These are phyloP conservation scores for Cerceris rybyensis DNA, from an alignment of 2,888 invertebrate species.

Conservation along the genomic window DNA sequence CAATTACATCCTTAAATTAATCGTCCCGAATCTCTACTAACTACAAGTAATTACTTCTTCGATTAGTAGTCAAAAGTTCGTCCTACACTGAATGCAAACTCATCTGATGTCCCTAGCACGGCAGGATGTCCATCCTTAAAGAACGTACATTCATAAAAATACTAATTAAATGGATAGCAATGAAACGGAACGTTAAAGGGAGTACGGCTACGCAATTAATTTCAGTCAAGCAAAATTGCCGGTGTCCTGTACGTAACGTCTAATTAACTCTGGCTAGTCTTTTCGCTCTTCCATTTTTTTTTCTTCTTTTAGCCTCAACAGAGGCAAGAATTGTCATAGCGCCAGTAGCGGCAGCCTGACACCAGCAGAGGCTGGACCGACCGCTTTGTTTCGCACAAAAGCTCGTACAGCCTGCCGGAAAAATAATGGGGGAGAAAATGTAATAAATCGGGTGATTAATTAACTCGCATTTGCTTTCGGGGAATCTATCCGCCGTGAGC, in stretches of 20 bases:
- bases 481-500: slow-evolving; percentile 27
- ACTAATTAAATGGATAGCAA: slow-evolving; percentile 43
- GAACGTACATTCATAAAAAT: slow-evolving; percentile 21
- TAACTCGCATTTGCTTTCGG: slow-evolving; percentile 53
- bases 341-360: slow-evolving; percentile 37
- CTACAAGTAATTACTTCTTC: no score
- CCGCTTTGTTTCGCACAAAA: slow-evolving; percentile 67
- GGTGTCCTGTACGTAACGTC: slow-evolving; percentile 61
- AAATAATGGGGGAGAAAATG: slow-evolving; percentile 61
- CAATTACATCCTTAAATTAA: no score
- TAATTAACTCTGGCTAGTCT: slow-evolving; percentile 61
- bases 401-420: slow-evolving; percentile 47
- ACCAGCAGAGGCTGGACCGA: slow-evolving; percentile 47
- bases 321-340: slow-evolving; percentile 47
- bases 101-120: no score
- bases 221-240: slow-evolving; percentile 61
- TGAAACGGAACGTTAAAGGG: slow-evolving; percentile 3
- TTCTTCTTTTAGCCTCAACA: slow-evolving; percentile 22
- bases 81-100: no score
- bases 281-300: slow-evolving; percentile 26
- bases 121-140: no score
- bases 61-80: no score
- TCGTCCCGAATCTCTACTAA: no score
- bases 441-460: slow-evolving; percentile 71
- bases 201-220: slow-evolving; percentile 37